These are phyloP conservation scores for Galerucella pusilla DNA, from an alignment of 2,888 invertebrate species.

Conservation along the genomic window DNA sequence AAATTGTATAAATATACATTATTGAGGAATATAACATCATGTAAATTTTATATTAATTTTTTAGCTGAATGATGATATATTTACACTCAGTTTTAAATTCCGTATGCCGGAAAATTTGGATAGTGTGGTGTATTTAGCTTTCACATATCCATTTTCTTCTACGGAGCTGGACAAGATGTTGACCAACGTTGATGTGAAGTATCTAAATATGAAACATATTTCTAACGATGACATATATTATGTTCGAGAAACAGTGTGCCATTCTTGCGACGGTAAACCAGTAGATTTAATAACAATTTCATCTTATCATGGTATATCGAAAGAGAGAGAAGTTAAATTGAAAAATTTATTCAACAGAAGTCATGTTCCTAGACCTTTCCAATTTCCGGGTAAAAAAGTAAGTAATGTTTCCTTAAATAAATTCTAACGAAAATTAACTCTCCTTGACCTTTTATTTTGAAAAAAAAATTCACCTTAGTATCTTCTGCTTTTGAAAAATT, in stretches of 20 bases:
- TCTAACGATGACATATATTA: conserved; percentile 83
- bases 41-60: conserved; percentile 41
- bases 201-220: conserved; percentile 63
- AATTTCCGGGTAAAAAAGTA: conserved; percentile 84
- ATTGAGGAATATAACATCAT: not conserved
- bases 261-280: conserved; percentile 80
- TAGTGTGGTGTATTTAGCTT: conserved; percentile 86
- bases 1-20: not conserved
- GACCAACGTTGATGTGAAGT: conserved; percentile 74
- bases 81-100: conserved; percentile 80
- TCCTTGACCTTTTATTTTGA: no score
- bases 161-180: conserved; percentile 82
- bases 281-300: conserved; percentile 87
- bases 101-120: conserved; percentile 76
- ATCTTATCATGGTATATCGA: conserved; percentile 81
- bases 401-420: not conserved
- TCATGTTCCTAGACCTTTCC: conserved; percentile 73
- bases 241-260: conserved; percentile 81
- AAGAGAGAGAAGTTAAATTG: conserved; percentile 78
- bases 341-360: conserved; percentile 80
- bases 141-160: conserved; percentile 91
- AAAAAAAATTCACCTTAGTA: not conserved
- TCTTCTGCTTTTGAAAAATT: conserved; percentile 17
- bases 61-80: conserved; percentile 78
- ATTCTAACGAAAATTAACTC: no score